Conservation (phyloP, 1,140 invertebrate species). For the Zaprionus africanus region DNA sequence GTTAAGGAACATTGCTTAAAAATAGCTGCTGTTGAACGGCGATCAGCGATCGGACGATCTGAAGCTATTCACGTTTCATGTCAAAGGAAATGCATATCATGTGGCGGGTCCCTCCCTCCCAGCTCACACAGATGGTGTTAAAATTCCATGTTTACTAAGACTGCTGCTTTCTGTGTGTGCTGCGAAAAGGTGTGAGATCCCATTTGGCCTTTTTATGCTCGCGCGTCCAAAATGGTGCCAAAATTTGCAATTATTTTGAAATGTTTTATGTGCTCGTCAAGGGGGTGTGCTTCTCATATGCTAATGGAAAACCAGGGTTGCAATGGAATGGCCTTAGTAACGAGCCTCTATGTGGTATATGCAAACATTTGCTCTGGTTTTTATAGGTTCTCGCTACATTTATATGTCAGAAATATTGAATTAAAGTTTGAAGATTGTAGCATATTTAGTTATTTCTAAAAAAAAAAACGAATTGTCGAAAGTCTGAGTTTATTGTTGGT, state of each 20-base stretch:
- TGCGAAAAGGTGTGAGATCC: conserved; percentile 34
- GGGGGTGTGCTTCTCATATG: conserved; percentile 29
- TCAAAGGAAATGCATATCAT: conserved; percentile 43
- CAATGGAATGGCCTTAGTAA: not conserved
- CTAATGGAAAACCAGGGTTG: conserved; percentile 58
- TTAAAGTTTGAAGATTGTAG: too few relatives aligned
- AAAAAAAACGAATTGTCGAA: too few relatives aligned
- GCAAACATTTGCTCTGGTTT: not conserved
- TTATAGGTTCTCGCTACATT: not conserved
- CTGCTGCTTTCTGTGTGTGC: conserved; percentile 16
- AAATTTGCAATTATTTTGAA: conserved; percentile 67
- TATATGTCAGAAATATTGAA: not conserved
- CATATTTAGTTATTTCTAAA: too few relatives aligned
- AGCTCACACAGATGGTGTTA: conserved; percentile 60
- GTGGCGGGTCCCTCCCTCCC: conserved; percentile 28
- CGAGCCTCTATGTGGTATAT: not conserved
- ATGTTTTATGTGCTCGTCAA: conserved; percentile 51
- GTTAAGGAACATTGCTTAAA: conserved; percentile 73
- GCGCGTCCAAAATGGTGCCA: conserved; percentile 59
- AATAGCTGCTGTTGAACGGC: conserved; percentile 48
- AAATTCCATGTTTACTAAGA: conserved; percentile 58
- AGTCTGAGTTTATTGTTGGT: too few relatives aligned
- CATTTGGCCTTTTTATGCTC: conserved; percentile 56
- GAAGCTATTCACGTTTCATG: conserved; percentile 36
- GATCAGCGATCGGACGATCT: not conserved